Evolutionary conservation across 2,113 vertebrate species (phyloP), one percentile per base, ranked within the genome.

Genomic region (Uropsilus gracilis): DNA sequence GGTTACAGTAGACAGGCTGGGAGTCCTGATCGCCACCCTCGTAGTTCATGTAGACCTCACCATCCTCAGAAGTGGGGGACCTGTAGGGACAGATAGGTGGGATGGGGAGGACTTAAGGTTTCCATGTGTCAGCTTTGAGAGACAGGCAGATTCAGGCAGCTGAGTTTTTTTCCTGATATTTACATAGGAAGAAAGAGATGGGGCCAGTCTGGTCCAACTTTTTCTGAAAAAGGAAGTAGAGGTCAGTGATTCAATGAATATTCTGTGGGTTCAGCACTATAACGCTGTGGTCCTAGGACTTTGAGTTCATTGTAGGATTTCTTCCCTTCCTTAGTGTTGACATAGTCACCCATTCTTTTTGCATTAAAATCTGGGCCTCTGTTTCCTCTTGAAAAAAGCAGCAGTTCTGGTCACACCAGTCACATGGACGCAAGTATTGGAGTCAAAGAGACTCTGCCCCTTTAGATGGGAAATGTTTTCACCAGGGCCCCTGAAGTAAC

Each of bases 1-100:
- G 89, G 94, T 98, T 98, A 94, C 97, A 89, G 0, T 98, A 98
- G 83, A 98, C 71, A 4, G 98, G 97, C 66, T 98, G 96, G 0
- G 93, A 64, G 24, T 71, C 48, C 5, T 24, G 20, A 0, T 8
- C 42, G 1, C 26, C 0, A 0, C 61, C n/a, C 0, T 63, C 1
- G 9, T 73, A 94, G 75, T 88, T 95, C 97, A 98, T 95, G 91
- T 97, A 98, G 91, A 93, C 94, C 39, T 94, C 24, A 0, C 44
- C 18, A 0, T 96, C 93, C 9, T 0, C 53, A 2, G 78, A n/a
- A 30, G 66, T 28, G 24, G 0, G 0, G 75, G 2, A 0, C 30
- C 97, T 97, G 97, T 0, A 18, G 46, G 68, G 8, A 83, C 44
- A 86, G 63, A 48, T 8, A 69, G 48, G 24, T 0, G 16, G 2